Conservation (phyloP, 2,113 vertebrate genomes). For the Spheniscus mendiculus region DNA sequence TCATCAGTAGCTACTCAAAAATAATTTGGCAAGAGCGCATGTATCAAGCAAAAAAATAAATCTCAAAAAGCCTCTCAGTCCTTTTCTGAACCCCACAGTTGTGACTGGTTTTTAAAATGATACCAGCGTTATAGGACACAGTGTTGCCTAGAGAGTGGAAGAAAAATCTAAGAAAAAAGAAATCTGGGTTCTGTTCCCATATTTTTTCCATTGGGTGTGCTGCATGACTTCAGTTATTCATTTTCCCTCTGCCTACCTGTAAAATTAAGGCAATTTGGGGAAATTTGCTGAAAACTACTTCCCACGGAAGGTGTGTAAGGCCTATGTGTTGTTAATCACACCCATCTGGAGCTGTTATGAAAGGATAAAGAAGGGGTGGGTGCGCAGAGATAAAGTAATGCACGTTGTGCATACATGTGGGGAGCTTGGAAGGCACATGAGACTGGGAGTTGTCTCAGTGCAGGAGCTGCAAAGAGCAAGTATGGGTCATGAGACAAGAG, state of each 20-base stretch:
- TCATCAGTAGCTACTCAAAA: not conserved
- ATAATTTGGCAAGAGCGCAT: not conserved
- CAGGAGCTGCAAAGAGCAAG: not conserved
- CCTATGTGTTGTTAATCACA: not conserved
- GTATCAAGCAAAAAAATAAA: not conserved
- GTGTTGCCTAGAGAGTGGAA: not conserved
- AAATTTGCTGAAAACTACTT: constrained; percentile 2
- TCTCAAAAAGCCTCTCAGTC: not conserved
- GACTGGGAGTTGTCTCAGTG: not conserved
- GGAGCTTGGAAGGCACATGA: not conserved
- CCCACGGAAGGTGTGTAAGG: not conserved
- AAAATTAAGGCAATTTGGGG: constrained; percentile 14
- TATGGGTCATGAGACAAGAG: not conserved
- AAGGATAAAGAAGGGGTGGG: not conserved
- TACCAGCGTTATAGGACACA: not conserved
- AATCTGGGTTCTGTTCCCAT: not conserved
- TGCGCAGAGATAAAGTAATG: fast-evolving
- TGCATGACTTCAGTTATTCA: not conserved
- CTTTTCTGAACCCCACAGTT: not conserved
- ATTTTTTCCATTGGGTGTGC: not conserved
- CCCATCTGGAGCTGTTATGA: constrained; percentile 2
- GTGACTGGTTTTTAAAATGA: not conserved
- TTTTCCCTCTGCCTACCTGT: not conserved
- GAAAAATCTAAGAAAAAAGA: not conserved
- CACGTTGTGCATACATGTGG: fast-evolving